A percentile compares a stretch with the other conserved stretches of the same genome.
Evolutionary conservation across 2,888 invertebrate genomes (phyloP).

Genomic region (Hypolimnas misippus): DNA sequence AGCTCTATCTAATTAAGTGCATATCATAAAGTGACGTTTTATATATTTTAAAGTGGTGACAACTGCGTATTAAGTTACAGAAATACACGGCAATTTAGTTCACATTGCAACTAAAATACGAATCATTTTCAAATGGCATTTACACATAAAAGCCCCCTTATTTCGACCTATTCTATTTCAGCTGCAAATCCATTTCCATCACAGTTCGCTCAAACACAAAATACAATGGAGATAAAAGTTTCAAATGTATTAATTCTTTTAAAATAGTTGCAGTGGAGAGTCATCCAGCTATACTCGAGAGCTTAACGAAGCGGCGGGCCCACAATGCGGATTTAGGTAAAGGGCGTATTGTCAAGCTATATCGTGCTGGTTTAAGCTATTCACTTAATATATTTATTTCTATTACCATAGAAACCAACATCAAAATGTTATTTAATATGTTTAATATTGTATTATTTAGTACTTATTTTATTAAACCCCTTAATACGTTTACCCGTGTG

Average conservation of each 20-base stretch:
- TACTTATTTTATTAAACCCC: too few species aligned
- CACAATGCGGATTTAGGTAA: constrained; percentile 23
- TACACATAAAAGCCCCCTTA: background rate
- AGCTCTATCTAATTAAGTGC: too few species aligned
- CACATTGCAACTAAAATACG: background rate
- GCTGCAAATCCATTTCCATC: constrained; percentile 1
- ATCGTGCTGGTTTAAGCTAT: background rate
- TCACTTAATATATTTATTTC: too few species aligned
- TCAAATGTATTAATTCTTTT: constrained; percentile 17
- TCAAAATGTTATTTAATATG: too few species aligned
- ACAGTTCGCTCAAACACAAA: background rate
- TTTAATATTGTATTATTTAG: too few species aligned
- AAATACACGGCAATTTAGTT: too few species aligned
- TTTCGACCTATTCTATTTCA: background rate
- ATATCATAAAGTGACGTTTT: too few species aligned
- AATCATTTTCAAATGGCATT: background rate
- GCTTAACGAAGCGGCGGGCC: constrained; percentile 29
- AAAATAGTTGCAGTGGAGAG: constrained; percentile 21
- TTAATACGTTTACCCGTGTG: too few species aligned
- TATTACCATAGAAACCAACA: too few species aligned
- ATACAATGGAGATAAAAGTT: constrained; percentile 7
- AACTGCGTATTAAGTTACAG: too few species aligned
- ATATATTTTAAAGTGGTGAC: too few species aligned
- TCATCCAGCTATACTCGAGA: constrained; percentile 28
- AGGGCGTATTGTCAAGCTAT: constrained; percentile 1